phyloP scores from a whole-genome alignment of 2,113 vertebrate species.

The Chauna torquata region DNA sequence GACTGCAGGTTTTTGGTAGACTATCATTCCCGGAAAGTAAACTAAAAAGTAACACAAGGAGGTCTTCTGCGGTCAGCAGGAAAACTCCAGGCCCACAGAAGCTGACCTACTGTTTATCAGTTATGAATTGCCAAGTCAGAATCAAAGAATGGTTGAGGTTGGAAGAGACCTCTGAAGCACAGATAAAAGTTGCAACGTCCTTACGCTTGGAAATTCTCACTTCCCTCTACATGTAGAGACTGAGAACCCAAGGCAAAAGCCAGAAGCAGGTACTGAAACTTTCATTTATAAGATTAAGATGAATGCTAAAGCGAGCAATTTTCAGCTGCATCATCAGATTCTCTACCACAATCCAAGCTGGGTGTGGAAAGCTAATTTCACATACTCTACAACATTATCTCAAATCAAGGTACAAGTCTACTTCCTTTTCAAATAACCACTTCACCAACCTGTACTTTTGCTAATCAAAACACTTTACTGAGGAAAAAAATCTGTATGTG shows the following conservation, averaged over 20 bases:
- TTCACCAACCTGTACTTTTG: neutral
- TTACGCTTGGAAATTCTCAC: neutral
- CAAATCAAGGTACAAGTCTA: constrained; percentile 22
- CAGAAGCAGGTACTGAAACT: neutral
- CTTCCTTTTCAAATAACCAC: constrained; percentile 31
- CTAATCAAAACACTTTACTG: neutral
- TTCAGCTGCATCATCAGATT: constrained; percentile 31
- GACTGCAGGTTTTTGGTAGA: neutral
- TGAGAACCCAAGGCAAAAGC: neutral
- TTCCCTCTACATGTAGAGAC: neutral
- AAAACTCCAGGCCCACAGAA: neutral
- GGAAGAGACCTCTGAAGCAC: neutral
- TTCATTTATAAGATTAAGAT: neutral
- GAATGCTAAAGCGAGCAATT: neutral
- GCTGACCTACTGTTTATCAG: neutral
- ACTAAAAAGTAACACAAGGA: neutral
- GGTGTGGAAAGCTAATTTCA: constrained; percentile 39
- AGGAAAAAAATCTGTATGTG: neutral
- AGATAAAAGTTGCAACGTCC: neutral
- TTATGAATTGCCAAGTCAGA: neutral
- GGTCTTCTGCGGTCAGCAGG: neutral
- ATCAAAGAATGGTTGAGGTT: neutral
- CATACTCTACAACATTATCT: neutral
- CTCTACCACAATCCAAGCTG: neutral
- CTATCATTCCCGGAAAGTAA: neutral